Evolutionary conservation across 2,888 invertebrate genomes (phyloP).

Genomic region (Plebejus melissa): DNA sequence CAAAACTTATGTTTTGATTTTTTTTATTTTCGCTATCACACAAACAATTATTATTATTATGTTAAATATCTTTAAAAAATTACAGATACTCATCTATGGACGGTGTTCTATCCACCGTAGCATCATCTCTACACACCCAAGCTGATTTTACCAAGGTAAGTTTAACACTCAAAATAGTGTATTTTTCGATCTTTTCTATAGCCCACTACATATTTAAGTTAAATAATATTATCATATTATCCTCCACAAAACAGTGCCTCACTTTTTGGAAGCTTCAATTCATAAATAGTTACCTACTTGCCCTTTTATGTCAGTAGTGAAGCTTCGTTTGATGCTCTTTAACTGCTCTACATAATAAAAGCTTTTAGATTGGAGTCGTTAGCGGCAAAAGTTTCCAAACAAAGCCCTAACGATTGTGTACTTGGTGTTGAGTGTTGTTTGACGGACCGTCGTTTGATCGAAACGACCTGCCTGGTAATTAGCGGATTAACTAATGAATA

Average conservation of each 20-base stretch:
- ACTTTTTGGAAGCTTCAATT: no score
- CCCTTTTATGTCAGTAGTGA: background rate
- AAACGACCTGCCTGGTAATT: conserved; percentile 39
- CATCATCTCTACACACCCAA: conserved; percentile 51
- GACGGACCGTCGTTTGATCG: conserved; percentile 46
- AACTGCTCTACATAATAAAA: conserved; percentile 20
- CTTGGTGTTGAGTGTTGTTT: conserved; percentile 43
- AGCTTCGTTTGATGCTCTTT: conserved; percentile 3
- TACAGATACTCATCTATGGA: conserved; percentile 60
- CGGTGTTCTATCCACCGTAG: conserved; percentile 50
- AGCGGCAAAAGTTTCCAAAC: conserved; percentile 37
- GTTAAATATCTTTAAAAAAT: conserved; percentile 28
- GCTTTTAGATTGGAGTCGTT: conserved; percentile 29
- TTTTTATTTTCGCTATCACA: background rate
- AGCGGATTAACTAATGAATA: conserved; percentile 40
- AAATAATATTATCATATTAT: background rate
- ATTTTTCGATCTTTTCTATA: no score
- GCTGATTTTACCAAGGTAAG: conserved; percentile 58
- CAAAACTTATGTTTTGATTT: no score
- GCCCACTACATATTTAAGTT: background rate
- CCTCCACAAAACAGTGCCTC: background rate
- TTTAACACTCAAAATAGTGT: conserved; percentile 7
- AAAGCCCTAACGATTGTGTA: conserved; percentile 47
- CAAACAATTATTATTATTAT: no score
- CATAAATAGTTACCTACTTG: no score